phyloP scores from a whole-genome alignment of 2,888 invertebrate species.

The Gisinianus flammeolus region DNA sequence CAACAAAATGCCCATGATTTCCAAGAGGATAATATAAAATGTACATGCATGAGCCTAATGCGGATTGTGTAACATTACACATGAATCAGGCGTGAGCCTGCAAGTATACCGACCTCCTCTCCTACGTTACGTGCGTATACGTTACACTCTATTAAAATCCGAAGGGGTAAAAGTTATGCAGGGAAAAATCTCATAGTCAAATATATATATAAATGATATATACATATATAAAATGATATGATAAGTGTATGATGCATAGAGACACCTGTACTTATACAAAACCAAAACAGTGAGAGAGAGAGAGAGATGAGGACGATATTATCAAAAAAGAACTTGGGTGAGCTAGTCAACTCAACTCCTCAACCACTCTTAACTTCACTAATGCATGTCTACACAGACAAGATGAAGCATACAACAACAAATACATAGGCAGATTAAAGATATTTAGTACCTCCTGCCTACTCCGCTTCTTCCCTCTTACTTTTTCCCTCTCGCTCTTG shows the following conservation, averaged over 20 bases:
- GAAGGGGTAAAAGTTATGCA: neutral
- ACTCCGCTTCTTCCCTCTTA: neutral
- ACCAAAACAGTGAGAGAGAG: neutral
- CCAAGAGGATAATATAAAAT: neutral
- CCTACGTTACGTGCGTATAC: neutral
- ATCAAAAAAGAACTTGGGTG: slow-evolving; percentile 27
- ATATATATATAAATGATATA: neutral
- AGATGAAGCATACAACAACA: slow-evolving; percentile 32
- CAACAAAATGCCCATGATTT: neutral
- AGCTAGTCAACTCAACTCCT: slow-evolving; percentile 32
- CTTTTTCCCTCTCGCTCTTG: neutral
- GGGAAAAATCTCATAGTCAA: no score
- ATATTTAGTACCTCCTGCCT: slow-evolving; percentile 38
- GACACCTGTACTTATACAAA: slow-evolving; percentile 30
- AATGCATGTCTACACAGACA: slow-evolving; percentile 39
- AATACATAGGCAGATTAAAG: slow-evolving; percentile 32
- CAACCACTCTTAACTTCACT: slow-evolving; percentile 35
- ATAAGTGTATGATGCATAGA: slow-evolving; percentile 27
- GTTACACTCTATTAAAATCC: neutral
- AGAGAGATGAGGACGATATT: slow-evolving; percentile 25
- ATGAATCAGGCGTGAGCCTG: neutral
- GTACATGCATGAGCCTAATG: neutral
- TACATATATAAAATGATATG: neutral
- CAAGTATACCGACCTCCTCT: neutral
- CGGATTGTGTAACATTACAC: neutral